Base-by-base conservation (phyloP, 1,140 invertebrate genomes). In the Druon quercuslanigerum region DNA sequence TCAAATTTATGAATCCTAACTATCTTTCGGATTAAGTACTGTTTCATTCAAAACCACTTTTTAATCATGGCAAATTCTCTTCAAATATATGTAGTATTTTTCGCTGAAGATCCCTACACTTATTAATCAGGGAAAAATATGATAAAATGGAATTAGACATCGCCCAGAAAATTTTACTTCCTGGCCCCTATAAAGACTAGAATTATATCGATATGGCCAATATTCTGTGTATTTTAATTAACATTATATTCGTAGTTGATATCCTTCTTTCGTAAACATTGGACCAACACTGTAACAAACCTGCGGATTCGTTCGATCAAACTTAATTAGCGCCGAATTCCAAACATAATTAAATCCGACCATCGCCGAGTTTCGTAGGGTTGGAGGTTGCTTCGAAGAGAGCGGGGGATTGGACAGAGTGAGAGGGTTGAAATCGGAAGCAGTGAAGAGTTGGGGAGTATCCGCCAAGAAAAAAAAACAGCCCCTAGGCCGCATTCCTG, bases 291-390 rank as follows among this genome's bases (percentile, higher is more conserved):
- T 70, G 86, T 84, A 88, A 88, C 88, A 87, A 87, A 88, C 86
- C 86, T 84, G 84, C 86, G 86, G 83, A 89, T 88, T 89, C 89
- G 89, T 90, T 90, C 88, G 89, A 90, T 90, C 88, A 88, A 89
- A 89, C 88, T 90, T 88, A 89, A 90, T 90, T 90, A 90, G 86
- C 88, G 86, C 85, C 83, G 83, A 88, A 90, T 90, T 90, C 88
- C 88, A 87, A 87, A 88, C 83, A 87, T 89, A 89, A 89, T 89
- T 90, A 88, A 89, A 89, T 89, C 85, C 87, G 79, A 88, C 83
- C 88, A 76, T 85, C 80, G 80, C 78, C 52, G 75, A 79, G 78
- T 80, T 83, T 83, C 80, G 75, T 79, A 75, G 54, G 73, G 60
- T 66, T 16, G 60, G 25, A 66, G 60, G 60, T 66, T 16, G 33